A percentile compares a stretch with the other conserved stretches of the same genome.
phyloP scores from a whole-genome alignment of 2,888 invertebrate genomes.

The Rhamnusium bicolor region DNA sequence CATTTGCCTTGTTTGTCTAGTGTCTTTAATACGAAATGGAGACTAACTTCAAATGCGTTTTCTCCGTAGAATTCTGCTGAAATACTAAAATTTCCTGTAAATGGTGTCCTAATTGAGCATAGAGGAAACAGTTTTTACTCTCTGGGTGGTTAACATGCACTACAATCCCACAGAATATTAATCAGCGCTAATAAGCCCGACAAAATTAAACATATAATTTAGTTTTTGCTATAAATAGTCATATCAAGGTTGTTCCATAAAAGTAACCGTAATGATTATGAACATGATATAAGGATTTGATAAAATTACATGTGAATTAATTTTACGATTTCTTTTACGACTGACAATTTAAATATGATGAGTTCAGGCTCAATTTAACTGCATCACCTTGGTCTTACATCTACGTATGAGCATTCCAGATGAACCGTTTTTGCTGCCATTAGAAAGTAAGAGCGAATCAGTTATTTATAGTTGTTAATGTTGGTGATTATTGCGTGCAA shows the following conservation, averaged over 20 bases:
- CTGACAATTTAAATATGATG: slow-evolving; percentile 25
- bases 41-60: too few species aligned
- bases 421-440: slow-evolving; percentile 12
- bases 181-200: neutral
- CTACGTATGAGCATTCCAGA: neutral
- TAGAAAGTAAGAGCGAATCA: slow-evolving; percentile 18
- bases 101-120: neutral
- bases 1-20: too few species aligned
- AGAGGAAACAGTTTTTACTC: neutral
- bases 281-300: slow-evolving; percentile 6
- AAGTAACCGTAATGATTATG: slow-evolving; percentile 11
- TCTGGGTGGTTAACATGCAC: slow-evolving; percentile 2
- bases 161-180: slow-evolving; percentile 6
- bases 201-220: slow-evolving; percentile 2
- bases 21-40: too few species aligned
- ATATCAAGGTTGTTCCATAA: neutral
- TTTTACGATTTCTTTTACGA: slow-evolving; percentile 32
- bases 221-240: slow-evolving; percentile 23
- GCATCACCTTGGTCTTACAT: neutral
- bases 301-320: slow-evolving; percentile 20
- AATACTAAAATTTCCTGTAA: too few species aligned
- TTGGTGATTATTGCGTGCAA: slow-evolving; percentile 15
- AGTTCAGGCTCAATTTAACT: neutral
- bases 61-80: too few species aligned
- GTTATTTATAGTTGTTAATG: neutral